These are phyloP conservation scores for Hydrocynus forskahlii DNA, from an alignment of 2,797 vertebrate genomes.

Conservation along the genomic window DNA sequence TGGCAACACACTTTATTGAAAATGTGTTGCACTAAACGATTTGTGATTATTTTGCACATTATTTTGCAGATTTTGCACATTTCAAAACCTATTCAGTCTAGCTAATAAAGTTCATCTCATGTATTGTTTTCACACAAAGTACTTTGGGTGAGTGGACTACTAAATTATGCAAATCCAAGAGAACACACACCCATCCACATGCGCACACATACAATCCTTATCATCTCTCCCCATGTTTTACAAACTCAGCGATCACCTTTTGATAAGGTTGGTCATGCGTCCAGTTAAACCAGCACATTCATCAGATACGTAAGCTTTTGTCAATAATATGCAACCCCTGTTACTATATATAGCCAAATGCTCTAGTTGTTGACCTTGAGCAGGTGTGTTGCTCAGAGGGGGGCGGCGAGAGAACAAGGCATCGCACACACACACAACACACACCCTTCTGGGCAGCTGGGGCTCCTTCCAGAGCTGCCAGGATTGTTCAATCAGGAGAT, in stretches of 20 bases:
- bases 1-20: no score
- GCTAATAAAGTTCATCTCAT: no score
- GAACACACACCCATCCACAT: background rate
- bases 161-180: no score
- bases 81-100: no score
- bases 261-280: constrained; percentile 5
- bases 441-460: background rate
- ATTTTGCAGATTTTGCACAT: no score
- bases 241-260: constrained; percentile 20
- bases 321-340: constrained; percentile 33
- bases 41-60: no score
- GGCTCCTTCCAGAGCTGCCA: constrained; percentile 33
- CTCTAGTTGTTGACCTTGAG: constrained; percentile 49
- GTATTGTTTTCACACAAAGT: no score
- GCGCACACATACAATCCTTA: background rate
- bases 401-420: background rate
- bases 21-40: no score
- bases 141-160: no score
- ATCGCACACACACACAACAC: constrained; percentile 30
- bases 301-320: constrained; percentile 8
- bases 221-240: background rate
- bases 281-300: constrained; percentile 2
- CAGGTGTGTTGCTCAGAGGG: constrained; percentile 31
- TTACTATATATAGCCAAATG: constrained; percentile 46
- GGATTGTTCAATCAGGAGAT: constrained; percentile 19